Evolutionary conservation across 2,113 vertebrate species (phyloP), one percentile per base, ranked within the genome.

Genomic region (Seriola dumerili): DNA sequence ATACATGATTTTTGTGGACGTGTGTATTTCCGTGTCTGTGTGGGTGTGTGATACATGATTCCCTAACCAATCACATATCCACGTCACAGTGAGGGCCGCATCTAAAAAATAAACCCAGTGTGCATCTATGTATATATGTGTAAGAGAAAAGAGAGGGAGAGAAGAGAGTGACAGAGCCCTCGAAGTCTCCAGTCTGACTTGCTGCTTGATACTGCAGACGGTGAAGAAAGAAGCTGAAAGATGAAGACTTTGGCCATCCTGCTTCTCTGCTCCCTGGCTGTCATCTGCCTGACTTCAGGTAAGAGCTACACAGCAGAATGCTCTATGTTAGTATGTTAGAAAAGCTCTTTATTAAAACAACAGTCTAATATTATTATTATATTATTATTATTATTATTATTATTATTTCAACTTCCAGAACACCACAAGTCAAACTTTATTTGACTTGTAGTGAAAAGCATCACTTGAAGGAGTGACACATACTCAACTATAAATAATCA

Each of bases 181-280:
- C n/a, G 2, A 78, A 40, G 40, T 81, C 62, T 81, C 69, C 3
- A 59, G 61, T 72, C 65, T 64, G 4, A 40, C 42, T 82, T 73
- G 21, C 57, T 72, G 72, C 76, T 71, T 74, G 40, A 77, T 74
- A 25, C 58, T 82, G 63, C 63, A 75, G 72, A 81, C 69, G 4
- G 63, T 57, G n/a, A 90, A 85, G 76, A 77, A 79, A 81, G 38
- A 74, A 67, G 65, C 57, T 44, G 40, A 83, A 89, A 88, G 82
- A 95, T 94, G 94, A 95, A 93, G 91, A 87, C 84, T 25, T 25
- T 94, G 74, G 64, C 50, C 29, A 4, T 94, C 78, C 76, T 93
- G 72, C 64, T 89, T 61, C 83, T 94, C 44, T 91, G 83, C 83
- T 87, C 86, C 52, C 65, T 93, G 76, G 86, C 88, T 21, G 85